Conservation (phyloP, 1,140 invertebrate genomes). For the Chironomus striatipennis region DNA sequence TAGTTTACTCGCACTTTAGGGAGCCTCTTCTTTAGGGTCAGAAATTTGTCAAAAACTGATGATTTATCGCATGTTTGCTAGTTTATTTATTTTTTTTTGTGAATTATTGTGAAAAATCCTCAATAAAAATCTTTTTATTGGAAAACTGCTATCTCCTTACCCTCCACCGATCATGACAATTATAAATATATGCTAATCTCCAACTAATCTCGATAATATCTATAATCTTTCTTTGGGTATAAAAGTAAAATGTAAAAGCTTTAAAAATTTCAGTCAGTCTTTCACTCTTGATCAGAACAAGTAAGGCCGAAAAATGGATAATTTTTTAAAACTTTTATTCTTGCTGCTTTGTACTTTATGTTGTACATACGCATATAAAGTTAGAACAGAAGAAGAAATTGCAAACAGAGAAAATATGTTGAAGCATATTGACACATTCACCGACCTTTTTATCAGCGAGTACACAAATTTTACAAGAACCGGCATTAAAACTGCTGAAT, state of each 20-base stretch:
- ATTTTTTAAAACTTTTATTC: background rate
- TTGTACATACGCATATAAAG: background rate
- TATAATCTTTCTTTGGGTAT: background rate
- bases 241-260: background rate
- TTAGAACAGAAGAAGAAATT: background rate
- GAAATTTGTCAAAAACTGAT: too few relatives aligned
- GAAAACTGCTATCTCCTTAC: too few relatives aligned
- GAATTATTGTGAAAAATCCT: too few relatives aligned
- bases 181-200: too few relatives aligned
- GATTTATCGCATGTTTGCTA: too few relatives aligned
- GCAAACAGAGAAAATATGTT: background rate
- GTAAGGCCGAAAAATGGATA: background rate
- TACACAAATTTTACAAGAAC: slow-evolving; percentile 34
- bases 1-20: too few relatives aligned
- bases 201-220: slow-evolving; percentile 49
- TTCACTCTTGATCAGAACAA: background rate
- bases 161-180: too few relatives aligned
- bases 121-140: too few relatives aligned
- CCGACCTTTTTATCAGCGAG: background rate
- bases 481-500: slow-evolving; percentile 59
- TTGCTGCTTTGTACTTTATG: background rate
- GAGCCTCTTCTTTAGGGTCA: too few relatives aligned
- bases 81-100: too few relatives aligned
- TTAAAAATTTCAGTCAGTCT: background rate
- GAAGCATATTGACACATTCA: background rate